A percentile compares a stretch with the other conserved stretches of the same genome.
Evolutionary conservation across 2,113 vertebrate genomes (phyloP).

Genomic region (Siniperca chuatsi): DNA sequence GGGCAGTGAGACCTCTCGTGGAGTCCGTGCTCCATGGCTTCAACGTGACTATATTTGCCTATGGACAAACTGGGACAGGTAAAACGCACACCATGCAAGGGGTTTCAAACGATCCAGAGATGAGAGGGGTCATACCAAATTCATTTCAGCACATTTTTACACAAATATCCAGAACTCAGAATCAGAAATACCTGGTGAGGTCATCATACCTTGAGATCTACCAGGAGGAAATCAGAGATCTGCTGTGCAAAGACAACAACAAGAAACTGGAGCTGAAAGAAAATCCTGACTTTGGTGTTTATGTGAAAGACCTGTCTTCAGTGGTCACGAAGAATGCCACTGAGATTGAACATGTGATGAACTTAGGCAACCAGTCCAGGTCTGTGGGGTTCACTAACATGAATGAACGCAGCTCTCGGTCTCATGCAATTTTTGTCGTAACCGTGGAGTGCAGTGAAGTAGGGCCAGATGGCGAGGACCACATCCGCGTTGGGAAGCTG

Average conservation of each 20-base stretch:
- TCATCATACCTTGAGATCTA: slow-evolving; percentile 99
- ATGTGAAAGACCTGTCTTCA: slow-evolving; percentile 94
- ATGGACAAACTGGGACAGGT: slow-evolving; percentile 96
- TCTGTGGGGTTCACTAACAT: slow-evolving; percentile 95
- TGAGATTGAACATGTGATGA: slow-evolving; percentile 97
- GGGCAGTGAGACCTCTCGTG: slow-evolving; percentile 92
- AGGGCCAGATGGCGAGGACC: slow-evolving; percentile 91
- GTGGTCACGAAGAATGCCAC: slow-evolving; percentile 97
- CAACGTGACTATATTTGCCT: slow-evolving; percentile 95
- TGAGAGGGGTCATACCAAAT: slow-evolving; percentile 91
- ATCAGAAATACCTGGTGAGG: slow-evolving; percentile 96
- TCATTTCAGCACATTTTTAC: slow-evolving; percentile 97
- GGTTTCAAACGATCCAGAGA: slow-evolving; percentile 88
- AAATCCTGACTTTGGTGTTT: slow-evolving; percentile 91
- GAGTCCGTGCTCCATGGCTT: slow-evolving; percentile 94
- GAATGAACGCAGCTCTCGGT: slow-evolving; percentile 96
- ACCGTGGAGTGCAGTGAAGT: slow-evolving; percentile 95
- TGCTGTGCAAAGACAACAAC: slow-evolving; percentile 93
- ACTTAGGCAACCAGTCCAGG: slow-evolving; percentile 92
- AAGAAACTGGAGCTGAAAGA: slow-evolving; percentile 95
- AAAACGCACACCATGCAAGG: slow-evolving; percentile 98
- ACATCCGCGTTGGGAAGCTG: slow-evolving; percentile 97
- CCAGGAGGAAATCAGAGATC: slow-evolving; percentile 96
- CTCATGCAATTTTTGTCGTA: slow-evolving; percentile 94
- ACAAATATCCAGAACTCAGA: slow-evolving; percentile 95